A percentile compares a stretch with the other conserved stretches of the same genome.
Conservation (phyloP, 2,888 invertebrate genomes). For the Teinopalpus imperialis region DNA sequence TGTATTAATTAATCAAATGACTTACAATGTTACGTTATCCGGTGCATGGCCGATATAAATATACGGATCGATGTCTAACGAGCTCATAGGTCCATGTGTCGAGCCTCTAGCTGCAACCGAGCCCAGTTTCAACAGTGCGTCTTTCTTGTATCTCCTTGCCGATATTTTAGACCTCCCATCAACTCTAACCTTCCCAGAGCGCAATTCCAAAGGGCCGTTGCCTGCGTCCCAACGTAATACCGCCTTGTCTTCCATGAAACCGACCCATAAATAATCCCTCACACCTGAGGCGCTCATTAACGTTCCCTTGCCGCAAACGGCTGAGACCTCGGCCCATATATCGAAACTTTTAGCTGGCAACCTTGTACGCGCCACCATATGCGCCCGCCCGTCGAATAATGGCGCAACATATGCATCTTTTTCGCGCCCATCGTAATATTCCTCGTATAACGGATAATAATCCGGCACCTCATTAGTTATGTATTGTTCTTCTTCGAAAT, state of each 20-base stretch:
- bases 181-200: slow-evolving; percentile 58
- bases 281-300: slow-evolving; percentile 64
- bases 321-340: slow-evolving; percentile 72
- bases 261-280: slow-evolving; percentile 74
- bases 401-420: slow-evolving; percentile 60
- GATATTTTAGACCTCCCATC: slow-evolving; percentile 65
- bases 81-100: slow-evolving; percentile 66
- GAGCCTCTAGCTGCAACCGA: slow-evolving; percentile 58
- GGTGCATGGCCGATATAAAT: slow-evolving; percentile 68
- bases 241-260: slow-evolving; percentile 60
- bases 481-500: slow-evolving; percentile 41
- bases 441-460: slow-evolving; percentile 49
- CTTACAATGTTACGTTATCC: slow-evolving; percentile 68
- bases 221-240: slow-evolving; percentile 69
- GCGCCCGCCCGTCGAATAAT: slow-evolving; percentile 66
- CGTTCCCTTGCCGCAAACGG: slow-evolving; percentile 65
- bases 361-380: slow-evolving; percentile 59
- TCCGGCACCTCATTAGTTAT: slow-evolving; percentile 57
- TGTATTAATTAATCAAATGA: too few relatives aligned
- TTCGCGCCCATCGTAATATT: slow-evolving; percentile 54
- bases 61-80: slow-evolving; percentile 66
- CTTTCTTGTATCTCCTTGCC: slow-evolving; percentile 68
- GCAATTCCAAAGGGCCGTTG: slow-evolving; percentile 62
- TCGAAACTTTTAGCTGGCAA: slow-evolving; percentile 70
- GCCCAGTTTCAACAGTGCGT: slow-evolving; percentile 64